A percentile compares a stretch with the other conserved stretches of the same genome.
Conservation (phyloP, 2,113 vertebrate genomes). For the Mandrillus leucophaeus region DNA sequence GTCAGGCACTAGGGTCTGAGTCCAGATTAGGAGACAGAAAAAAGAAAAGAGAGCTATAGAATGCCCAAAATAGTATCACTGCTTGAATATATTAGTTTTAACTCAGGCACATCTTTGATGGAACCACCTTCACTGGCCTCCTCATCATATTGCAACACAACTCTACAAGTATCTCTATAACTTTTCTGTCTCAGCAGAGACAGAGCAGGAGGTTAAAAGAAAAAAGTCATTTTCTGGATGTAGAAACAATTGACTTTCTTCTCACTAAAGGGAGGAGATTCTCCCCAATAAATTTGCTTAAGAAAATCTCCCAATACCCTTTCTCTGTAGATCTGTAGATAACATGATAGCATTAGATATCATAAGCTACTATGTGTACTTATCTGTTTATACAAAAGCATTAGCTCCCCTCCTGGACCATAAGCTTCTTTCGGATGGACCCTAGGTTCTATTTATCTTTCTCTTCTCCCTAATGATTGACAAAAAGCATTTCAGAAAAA, state of each 20-base stretch:
- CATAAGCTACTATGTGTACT: neutral
- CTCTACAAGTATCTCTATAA: neutral
- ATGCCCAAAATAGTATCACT: neutral
- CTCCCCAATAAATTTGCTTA: neutral
- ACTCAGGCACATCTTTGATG: neutral
- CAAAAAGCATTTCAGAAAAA: conserved; percentile 8
- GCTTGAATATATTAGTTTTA: neutral
- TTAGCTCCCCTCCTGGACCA: neutral
- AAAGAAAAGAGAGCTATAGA: neutral
- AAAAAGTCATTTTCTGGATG: neutral
- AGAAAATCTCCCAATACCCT: neutral
- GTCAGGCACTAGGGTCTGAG: neutral
- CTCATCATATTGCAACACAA: neutral
- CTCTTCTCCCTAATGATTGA: neutral
- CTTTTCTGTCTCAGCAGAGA: neutral
- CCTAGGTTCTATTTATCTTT: neutral
- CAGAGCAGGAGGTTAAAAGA: neutral
- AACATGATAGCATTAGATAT: neutral
- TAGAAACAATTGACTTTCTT: neutral
- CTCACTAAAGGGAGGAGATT: neutral
- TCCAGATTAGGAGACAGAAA: neutral
- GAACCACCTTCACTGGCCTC: neutral
- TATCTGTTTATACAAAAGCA: neutral
- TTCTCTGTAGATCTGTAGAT: neutral
- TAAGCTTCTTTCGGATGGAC: neutral